Percentiles rank a stretch among this genome's conserved stretches.
Conservation (phyloP, 2,797 vertebrate species). For the Caiman crocodilus region DNA sequence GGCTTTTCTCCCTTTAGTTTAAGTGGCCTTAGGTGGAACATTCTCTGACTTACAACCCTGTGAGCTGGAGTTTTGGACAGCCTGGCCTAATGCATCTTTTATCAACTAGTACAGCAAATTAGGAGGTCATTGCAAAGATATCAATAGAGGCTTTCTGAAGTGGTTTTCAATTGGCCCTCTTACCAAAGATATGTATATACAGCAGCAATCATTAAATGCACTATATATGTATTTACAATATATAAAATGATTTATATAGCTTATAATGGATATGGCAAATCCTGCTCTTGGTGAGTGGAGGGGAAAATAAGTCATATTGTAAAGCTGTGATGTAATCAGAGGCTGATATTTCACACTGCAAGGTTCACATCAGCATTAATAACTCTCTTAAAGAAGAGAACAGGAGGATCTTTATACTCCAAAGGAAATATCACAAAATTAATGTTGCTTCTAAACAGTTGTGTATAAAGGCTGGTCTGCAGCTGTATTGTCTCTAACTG, state of each 20-base stretch:
- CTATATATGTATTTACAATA: constrained; percentile 27
- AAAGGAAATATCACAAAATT: constrained; percentile 30
- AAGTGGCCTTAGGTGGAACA: constrained; percentile 60
- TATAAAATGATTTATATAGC: constrained; percentile 21
- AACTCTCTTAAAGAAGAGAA: background rate
- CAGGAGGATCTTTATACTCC: background rate
- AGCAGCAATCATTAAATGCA: constrained; percentile 33
- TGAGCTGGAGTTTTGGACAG: constrained; percentile 29
- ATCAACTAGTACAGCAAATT: background rate
- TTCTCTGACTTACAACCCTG: constrained; percentile 49
- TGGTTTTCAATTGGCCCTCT: constrained; percentile 55
- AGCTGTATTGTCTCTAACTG: background rate
- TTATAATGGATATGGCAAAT: background rate
- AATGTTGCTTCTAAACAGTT: background rate
- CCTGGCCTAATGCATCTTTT: constrained; percentile 64
- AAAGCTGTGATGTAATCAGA: constrained; percentile 58
- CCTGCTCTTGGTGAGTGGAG: constrained; percentile 7
- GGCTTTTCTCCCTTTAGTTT: background rate
- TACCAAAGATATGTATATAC: constrained; percentile 26
- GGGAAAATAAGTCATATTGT: constrained; percentile 33
- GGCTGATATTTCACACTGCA: constrained; percentile 63
- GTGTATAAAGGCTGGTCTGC: background rate
- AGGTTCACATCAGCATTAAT: constrained; percentile 49
- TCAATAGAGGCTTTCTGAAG: constrained; percentile 54
- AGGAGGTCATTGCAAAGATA: constrained; percentile 55